Conservation (phyloP, 2,113 vertebrate species). For the Sphyrna mokarran region DNA sequence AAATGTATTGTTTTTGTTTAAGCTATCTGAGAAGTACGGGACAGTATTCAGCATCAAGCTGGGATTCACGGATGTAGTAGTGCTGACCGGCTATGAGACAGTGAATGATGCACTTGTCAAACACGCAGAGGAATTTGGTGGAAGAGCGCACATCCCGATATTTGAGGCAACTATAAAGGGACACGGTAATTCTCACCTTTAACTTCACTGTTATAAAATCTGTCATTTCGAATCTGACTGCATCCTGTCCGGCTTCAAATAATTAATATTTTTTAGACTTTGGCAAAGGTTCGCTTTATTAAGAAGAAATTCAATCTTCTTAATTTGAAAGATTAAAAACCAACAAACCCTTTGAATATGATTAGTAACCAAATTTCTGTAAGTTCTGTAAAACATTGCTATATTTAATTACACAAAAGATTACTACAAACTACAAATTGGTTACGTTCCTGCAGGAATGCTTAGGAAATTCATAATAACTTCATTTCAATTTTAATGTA, state of each 20-base stretch:
- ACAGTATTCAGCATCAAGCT: too few relatives aligned
- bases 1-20: too few relatives aligned
- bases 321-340: not conserved
- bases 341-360: not conserved
- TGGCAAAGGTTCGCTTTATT: not conserved
- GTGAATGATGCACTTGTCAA: too few relatives aligned
- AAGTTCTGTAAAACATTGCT: not conserved
- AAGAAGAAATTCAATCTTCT: too few relatives aligned
- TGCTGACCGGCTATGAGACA: too few relatives aligned
- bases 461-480: not conserved
- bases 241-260: not conserved
- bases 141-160: too few relatives aligned
- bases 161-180: constrained; percentile 43
- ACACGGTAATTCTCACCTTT: constrained; percentile 52
- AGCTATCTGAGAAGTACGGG: too few relatives aligned
- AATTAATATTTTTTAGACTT: not conserved
- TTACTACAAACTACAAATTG: not conserved
- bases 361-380: not conserved
- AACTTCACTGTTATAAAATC: not conserved
- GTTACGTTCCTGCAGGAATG: not conserved
- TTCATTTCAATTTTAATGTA: too few relatives aligned
- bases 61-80: too few relatives aligned
- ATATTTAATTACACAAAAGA: not conserved
- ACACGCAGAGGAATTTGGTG: too few relatives aligned
- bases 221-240: not conserved